phyloP scores from a whole-genome alignment of 1,140 invertebrate species.

The Drosophila paulistorum region DNA sequence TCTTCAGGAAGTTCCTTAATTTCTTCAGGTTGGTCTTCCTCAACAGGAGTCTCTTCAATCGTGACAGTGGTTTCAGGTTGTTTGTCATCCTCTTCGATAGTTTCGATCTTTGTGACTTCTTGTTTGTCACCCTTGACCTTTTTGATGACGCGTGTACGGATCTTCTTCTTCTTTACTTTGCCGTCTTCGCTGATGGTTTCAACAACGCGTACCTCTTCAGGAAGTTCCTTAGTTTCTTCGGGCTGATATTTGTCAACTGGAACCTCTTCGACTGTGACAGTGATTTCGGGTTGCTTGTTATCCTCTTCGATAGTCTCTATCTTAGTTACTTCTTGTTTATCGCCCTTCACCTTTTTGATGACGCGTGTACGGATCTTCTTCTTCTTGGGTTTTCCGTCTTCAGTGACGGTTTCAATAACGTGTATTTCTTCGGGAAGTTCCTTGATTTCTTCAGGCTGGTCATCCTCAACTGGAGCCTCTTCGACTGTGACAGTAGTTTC shows the following conservation, averaged over 20 bases:
- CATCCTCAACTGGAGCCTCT: constrained; percentile 45
- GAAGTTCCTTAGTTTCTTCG: no score
- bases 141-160: no score
- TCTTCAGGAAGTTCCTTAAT: constrained; percentile 20
- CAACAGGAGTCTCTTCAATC: constrained; percentile 38
- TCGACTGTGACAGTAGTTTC: constrained; percentile 60
- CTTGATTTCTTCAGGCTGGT: constrained; percentile 59
- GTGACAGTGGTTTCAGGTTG: no score
- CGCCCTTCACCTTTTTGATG: constrained; percentile 54
- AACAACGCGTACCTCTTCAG: no score
- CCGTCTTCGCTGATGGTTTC: no score
- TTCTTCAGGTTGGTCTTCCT: constrained; percentile 26
- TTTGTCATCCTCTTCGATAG: no score
- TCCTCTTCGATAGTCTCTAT: constrained; percentile 68
- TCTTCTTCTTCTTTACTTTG: no score
- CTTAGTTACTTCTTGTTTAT: constrained; percentile 79
- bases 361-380: constrained; percentile 53
- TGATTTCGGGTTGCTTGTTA: constrained; percentile 54
- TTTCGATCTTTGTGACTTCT: no score
- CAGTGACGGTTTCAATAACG: constrained; percentile 42
- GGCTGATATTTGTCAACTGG: no score
- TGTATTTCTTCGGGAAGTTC: constrained; percentile 78
- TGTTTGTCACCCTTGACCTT: no score
- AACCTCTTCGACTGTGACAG: constrained; percentile 53
- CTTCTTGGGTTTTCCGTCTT: constrained; percentile 48